A percentile compares a stretch with the other conserved stretches of the same genome.
Evolutionary conservation across 2,888 invertebrate species (phyloP).

Genomic region (Zele albiditarsus): DNA sequence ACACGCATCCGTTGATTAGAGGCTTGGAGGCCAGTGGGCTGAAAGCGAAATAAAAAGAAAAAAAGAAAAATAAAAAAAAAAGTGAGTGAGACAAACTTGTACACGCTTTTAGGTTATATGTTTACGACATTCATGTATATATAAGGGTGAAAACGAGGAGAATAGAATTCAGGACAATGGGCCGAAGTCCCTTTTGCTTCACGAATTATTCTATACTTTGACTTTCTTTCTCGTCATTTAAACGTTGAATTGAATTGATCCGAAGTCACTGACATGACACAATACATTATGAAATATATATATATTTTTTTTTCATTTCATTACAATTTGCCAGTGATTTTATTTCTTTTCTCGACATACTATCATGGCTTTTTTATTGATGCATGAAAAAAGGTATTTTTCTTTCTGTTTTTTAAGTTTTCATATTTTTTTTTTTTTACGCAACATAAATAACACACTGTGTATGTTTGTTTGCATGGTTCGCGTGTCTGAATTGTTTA

Average conservation of each 20-base stretch:
- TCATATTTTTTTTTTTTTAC: background rate
- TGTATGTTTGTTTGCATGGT: background rate
- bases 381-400: too few species aligned
- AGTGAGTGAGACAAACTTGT: constrained; percentile 9
- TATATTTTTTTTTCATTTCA: background rate
- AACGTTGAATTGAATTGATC: constrained; percentile 8
- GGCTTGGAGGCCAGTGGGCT: constrained; percentile 55
- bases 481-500: constrained; percentile 54
- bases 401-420: background rate
- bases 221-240: constrained; percentile 23
- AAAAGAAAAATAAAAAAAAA: constrained; percentile 22
- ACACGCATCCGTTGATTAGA: constrained; percentile 72
- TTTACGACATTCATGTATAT: constrained; percentile 28
- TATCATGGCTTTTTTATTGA: too few species aligned
- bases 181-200: constrained; percentile 22
- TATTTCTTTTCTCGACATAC: too few species aligned
- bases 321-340: too few species aligned
- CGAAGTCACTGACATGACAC: background rate
- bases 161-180: constrained; percentile 37
- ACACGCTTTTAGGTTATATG: constrained; percentile 4
- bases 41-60: constrained; percentile 15
- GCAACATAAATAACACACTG: background rate
- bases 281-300: background rate
- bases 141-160: constrained; percentile 36
- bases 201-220: constrained; percentile 35